Conservation (phyloP, 2,888 invertebrate species). For the Caenorhabditis sp. region DNA sequence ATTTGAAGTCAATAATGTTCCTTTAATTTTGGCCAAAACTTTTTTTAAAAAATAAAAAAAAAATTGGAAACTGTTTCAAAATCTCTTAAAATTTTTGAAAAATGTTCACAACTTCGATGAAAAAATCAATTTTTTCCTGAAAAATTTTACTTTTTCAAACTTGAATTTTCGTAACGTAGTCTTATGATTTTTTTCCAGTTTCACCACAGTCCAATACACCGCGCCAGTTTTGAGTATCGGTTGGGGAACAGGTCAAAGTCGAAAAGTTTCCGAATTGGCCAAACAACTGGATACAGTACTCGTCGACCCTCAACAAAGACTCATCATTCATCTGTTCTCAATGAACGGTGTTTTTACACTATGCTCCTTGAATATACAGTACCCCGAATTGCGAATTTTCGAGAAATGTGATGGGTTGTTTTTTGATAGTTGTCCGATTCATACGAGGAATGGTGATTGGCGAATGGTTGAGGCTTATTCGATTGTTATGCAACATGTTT, state of each 20-base stretch:
- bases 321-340: constrained; percentile 21
- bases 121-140: too few relatives aligned
- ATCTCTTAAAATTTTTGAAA: too few relatives aligned
- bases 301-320: constrained; percentile 12
- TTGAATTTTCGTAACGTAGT: background rate
- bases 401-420: constrained; percentile 35
- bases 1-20: too few relatives aligned
- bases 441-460: constrained; percentile 3
- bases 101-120: too few relatives aligned
- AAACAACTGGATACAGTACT: constrained; percentile 12
- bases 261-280: constrained; percentile 20
- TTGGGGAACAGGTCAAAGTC: background rate
- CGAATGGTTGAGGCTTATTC: constrained; percentile 14
- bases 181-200: constrained; percentile 13
- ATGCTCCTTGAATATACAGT: constrained; percentile 19
- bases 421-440: constrained; percentile 27
- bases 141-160: too few relatives aligned
- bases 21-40: too few relatives aligned
- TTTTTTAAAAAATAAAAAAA: too few relatives aligned
- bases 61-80: too few relatives aligned
- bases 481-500: constrained; percentile 35
- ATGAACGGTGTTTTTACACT: constrained; percentile 34
- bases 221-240: background rate
- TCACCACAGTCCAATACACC: constrained; percentile 30
- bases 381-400: constrained; percentile 20